These are phyloP conservation scores for Poeciliopsis infans DNA, from an alignment of 2,797 vertebrate species.

Conservation along the genomic window DNA sequence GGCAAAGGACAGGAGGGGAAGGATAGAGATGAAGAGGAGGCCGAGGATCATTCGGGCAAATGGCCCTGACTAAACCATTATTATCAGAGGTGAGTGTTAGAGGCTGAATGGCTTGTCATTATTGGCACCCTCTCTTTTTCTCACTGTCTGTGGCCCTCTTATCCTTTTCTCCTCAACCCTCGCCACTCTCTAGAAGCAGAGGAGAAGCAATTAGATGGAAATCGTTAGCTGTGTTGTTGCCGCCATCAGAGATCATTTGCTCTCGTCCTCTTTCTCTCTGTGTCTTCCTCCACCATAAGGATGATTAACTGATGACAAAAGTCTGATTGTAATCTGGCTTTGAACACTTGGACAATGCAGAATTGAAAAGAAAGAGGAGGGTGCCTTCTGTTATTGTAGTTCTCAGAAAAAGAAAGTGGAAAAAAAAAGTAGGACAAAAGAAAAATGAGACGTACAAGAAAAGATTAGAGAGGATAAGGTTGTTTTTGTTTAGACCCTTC, in stretches of 20 bases:
- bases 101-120: conserved; percentile 67
- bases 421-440: neutral
- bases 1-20: conserved; percentile 27
- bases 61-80: conserved; percentile 60
- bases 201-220: conserved; percentile 76
- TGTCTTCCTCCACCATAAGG: conserved; percentile 54
- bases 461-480: conserved; percentile 6
- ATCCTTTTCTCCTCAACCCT: conserved; percentile 32
- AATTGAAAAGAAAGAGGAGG: conserved; percentile 23
- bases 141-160: conserved; percentile 23
- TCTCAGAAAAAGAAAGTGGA: conserved; percentile 14
- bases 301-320: conserved; percentile 75
- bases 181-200: conserved; percentile 42
- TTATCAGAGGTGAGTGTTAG: conserved; percentile 69
- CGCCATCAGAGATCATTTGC: conserved; percentile 75
- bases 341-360: conserved; percentile 36
- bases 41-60: conserved; percentile 44
- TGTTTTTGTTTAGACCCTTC: conserved; percentile 1
- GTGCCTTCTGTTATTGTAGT: conserved; percentile 34
- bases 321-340: conserved; percentile 74
- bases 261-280: conserved; percentile 48
- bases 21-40: conserved; percentile 39
- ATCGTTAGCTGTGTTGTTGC: conserved; percentile 64
- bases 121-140: conserved; percentile 43
- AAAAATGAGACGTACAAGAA: conserved; percentile 3